Evolutionary conservation across 2,888 invertebrate genomes (phyloP).

Genomic region (Bruchidius siliquastri): DNA sequence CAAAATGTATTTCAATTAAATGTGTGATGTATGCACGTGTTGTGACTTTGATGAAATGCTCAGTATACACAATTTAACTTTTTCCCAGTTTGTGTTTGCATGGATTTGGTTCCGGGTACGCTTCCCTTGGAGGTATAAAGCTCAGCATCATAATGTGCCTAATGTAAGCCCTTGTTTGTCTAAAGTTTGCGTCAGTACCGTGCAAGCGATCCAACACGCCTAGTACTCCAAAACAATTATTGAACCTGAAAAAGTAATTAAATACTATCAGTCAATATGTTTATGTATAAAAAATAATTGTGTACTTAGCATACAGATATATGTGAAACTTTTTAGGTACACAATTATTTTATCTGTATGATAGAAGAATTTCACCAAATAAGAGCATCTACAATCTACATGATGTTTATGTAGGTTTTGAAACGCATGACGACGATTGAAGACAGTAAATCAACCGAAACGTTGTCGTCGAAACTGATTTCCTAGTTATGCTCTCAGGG

Average conservation of each 20-base stretch:
- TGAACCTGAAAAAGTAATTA: slow-evolving; percentile 57
- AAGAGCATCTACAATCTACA: too few species aligned
- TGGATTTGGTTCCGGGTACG: slow-evolving; percentile 58
- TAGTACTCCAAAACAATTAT: slow-evolving; percentile 77
- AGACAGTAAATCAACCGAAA: too few species aligned
- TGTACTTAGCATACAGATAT: too few species aligned
- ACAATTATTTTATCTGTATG: too few species aligned
- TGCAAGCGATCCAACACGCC: slow-evolving; percentile 78
- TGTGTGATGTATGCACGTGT: background rate
- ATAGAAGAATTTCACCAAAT: too few species aligned
- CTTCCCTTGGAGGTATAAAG: slow-evolving; percentile 61
- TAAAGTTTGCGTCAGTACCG: slow-evolving; percentile 74
- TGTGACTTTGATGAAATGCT: background rate
- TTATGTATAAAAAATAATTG: too few species aligned
- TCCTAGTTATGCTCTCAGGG: too few species aligned
- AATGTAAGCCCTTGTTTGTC: slow-evolving; percentile 64
- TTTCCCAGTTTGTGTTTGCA: slow-evolving; percentile 43
- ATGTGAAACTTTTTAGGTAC: too few species aligned
- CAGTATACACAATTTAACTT: slow-evolving; percentile 19
- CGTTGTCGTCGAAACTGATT: too few species aligned
- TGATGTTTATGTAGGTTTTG: too few species aligned
- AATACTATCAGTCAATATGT: background rate
- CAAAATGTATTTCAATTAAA: background rate
- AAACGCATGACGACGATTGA: too few species aligned
- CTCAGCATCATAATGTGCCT: slow-evolving; percentile 70